phyloP scores from a whole-genome alignment of 2,113 vertebrate species.

The Pelecanoides urinatrix region DNA sequence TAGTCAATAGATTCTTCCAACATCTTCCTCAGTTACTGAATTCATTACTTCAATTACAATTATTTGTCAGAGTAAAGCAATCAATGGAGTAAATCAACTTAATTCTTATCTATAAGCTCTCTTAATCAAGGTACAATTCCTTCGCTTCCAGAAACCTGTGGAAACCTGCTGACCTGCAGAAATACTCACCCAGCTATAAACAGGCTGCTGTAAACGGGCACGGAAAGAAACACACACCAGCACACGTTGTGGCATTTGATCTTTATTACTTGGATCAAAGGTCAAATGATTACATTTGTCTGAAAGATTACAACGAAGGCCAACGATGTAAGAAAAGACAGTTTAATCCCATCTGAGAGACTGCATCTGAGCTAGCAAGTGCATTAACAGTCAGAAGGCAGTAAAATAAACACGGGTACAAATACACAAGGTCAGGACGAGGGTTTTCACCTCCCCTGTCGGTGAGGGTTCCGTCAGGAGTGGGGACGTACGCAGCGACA shows the following conservation, averaged over 20 bases:
- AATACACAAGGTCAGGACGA: not conserved
- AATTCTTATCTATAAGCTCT: accelerated
- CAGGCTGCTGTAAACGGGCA: not conserved
- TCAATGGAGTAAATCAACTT: not conserved
- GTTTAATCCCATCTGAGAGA: not conserved
- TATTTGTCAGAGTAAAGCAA: not conserved
- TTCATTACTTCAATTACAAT: not conserved
- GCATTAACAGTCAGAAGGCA: not conserved
- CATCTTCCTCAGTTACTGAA: not conserved
- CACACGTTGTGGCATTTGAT: not conserved
- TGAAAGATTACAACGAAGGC: not conserved
- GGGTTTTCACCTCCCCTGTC: not conserved
- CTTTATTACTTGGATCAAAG: conserved; percentile 54
- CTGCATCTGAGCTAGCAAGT: conserved; percentile 3
- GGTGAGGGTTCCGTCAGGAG: not conserved
- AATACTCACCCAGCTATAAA: not conserved
- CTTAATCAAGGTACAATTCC: not conserved
- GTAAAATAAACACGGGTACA: not conserved
- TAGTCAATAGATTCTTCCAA: not conserved
- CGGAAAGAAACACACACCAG: not conserved
- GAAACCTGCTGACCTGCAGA: not conserved
- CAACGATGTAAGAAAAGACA: not conserved
- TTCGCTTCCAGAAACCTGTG: accelerated
- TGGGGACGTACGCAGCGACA: not conserved
- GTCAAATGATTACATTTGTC: conserved; percentile 9